phyloP scores from a whole-genome alignment of 1,140 invertebrate species.

The Zaprionus davidi region DNA sequence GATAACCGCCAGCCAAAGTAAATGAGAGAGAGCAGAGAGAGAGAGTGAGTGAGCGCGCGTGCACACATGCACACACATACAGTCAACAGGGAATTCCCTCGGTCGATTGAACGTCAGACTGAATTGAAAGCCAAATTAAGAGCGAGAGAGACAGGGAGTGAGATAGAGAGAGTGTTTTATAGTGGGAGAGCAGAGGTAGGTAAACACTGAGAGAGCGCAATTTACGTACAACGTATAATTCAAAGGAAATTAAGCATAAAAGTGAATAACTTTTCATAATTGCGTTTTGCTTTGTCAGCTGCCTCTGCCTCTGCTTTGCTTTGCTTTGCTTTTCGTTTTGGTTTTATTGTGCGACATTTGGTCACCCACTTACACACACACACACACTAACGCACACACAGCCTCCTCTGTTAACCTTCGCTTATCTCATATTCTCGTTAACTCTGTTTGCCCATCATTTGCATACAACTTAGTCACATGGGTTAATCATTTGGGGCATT shows the following conservation, averaged over 20 bases:
- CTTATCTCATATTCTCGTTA: constrained; percentile 40
- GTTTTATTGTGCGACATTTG: constrained; percentile 25
- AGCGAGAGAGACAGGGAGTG: constrained; percentile 8
- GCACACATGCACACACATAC: constrained; percentile 5
- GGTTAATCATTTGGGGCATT: constrained; percentile 36
- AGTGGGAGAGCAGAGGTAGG: not conserved
- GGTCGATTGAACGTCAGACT: constrained; percentile 37
- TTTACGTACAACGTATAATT: constrained; percentile 41
- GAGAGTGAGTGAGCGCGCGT: not conserved
- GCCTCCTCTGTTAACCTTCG: constrained; percentile 23
- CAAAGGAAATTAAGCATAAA: constrained; percentile 80
- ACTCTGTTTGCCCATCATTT: constrained; percentile 46
- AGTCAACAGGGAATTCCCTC: constrained; percentile 54
- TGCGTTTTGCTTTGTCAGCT: constrained; percentile 70
- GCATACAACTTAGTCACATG: constrained; percentile 39
- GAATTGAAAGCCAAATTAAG: constrained; percentile 54
- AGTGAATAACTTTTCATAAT: constrained; percentile 79
- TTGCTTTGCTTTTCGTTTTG: constrained; percentile 28
- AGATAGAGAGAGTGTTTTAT: constrained; percentile 4
- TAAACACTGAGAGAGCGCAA: constrained; percentile 2
- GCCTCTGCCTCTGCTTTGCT: constrained; percentile 47
- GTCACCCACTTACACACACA: constrained; percentile 18
- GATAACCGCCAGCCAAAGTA: constrained; percentile 14
- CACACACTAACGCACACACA: constrained; percentile 5
- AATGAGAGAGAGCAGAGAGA: not conserved